Base-by-base conservation (phyloP, 1,140 invertebrate species). In the Leptopilina boulardi region DNA sequence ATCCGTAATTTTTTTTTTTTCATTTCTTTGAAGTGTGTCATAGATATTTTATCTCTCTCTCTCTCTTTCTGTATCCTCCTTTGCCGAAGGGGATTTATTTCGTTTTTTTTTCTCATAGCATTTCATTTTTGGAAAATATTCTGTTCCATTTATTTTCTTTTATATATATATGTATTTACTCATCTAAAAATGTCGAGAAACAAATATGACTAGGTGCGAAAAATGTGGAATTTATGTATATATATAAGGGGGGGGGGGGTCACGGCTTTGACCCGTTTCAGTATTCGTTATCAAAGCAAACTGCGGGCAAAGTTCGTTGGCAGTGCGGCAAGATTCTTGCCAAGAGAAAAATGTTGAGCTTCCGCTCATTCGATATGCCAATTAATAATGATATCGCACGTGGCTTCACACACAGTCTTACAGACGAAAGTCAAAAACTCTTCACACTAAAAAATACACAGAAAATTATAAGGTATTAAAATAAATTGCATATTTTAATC, bases 261-360 rank as follows among this genome's bases (percentile, higher is more conserved):
- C 88, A 89, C 80, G 89, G 88, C 88, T 90, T 83, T 87, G 89
- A 90, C 89, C 89, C 85, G 86, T 87, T 89, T 89, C 83, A 80
- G 80, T 81, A 83, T 38, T 38, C 81, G 76, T 89, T 89, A 89
- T 89, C 88, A 84, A 85, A 79, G 77, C 84, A 83, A 82, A 80
- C 74, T 81, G 80, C 77, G 87, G 84, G 80, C 87, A 89, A 89
- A 89, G 87, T 89, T 86, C 87, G 83, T 82, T 66, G 59, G 59
- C 59, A 66, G 59, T 66, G 47, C 47, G 23, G 59, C 26, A 66
- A 66, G 59, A 66, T 66, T 66, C 59, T 66, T 30, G 59, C 18
- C 54, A 59, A 59, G 54, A 66, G 59, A 66, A 66, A 26, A 66
- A 66, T 66, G 23, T 66, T 66, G 11, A 23, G 59, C 23, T 66